Base-by-base conservation (phyloP, 1,140 invertebrate genomes). In the Thalassaphorura encarpata region DNA sequence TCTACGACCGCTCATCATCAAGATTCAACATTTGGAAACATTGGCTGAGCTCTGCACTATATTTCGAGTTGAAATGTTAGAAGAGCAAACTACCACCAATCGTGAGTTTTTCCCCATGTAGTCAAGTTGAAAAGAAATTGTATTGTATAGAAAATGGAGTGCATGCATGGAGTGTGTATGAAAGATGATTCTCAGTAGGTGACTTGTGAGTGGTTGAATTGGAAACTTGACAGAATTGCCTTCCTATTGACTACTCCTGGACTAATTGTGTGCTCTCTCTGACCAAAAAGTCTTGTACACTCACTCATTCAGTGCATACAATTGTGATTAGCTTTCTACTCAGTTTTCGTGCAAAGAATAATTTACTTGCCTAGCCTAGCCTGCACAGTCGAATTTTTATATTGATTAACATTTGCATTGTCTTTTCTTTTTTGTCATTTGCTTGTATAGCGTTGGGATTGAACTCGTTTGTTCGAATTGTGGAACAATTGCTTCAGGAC, bases 1-100 rank as follows among this genome's bases (percentile, higher is more conserved):
- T 1, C 71, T 99, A 52, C 76, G 96, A n/a, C 94, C 97, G 1
- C 82, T 90, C 51, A 87, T 99, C 33, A 96, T 99, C 60, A 89
- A 96, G 68, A 89, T 98, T 47, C 92, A 95, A 70, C 95, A 99
- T 74, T 76, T 99, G 65, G 96, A 99, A 77, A 97, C 95, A 0
- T 73, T 99, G 15, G 88, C 94, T 0, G 96, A 99, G 73, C 81
- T 99, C 21, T 98, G 94, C 69, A 85, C 86, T 29, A 97, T 99
- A 59, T 74, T 99, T 1, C 81, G 83, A 46, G 81, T 89, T 42
- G 94, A 97, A 76, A 93, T 97, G 82, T 75, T 97, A 11, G 90
- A 94, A 68, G 93, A 97, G 66, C 89, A 95, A 67, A 86, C 92
- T 1, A 81, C 83, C 58, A 85, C 83, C 65, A 90, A 90, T 71